Base-by-base conservation (phyloP, 2,797 vertebrate species). In the Eleutherodactylus coqui region DNA sequence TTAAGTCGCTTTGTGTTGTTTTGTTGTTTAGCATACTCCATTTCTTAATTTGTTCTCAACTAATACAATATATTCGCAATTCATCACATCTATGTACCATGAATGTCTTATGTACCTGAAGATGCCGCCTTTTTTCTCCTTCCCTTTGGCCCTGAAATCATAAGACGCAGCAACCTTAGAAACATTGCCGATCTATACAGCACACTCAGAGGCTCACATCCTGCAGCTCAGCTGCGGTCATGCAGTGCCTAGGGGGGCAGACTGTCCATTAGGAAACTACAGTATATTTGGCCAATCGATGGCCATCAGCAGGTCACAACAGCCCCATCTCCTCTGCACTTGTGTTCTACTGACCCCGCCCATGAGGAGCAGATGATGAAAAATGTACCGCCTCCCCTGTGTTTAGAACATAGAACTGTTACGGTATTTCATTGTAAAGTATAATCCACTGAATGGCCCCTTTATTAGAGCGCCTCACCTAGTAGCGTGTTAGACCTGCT, bases 141-240 rank as follows among this genome's bases (percentile, higher is more conserved):
- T 93, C 14, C 84, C 89, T 45, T 88, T 92, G n/a, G 84, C 83
- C 90, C 92, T 94, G 91, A 89, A 92, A 93, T 86, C 76, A 88
- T 64, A 92, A 89, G 88, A 62, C 88, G 45, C 69, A 72, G 34
- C 17, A 21, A 69, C 6, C 4, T 38, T 38, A 69, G 10, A n/a
- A 21, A n/a, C 21, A 72, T 38, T 1, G 62, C 6, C 14, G 21
- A 21, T 38, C 11, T 24, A 38, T 24, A 10, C 8, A 19, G 43
- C 64, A n/a, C 60, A 34, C 29, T 24, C 34, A 17, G 11, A 72
- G 69, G 69, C 10, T 11, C 34, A 13, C 13, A 41, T 72, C 69
- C 69, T 24, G 58, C 27, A 58, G 55, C 21, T 27, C 55, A n/a
- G 24, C 55, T 58, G n/a, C 29, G 62, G 62, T n/a, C 69, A 43